These are phyloP conservation scores for Phasianus colchicus DNA, from an alignment of 2,113 vertebrate genomes.

Conservation along the genomic window DNA sequence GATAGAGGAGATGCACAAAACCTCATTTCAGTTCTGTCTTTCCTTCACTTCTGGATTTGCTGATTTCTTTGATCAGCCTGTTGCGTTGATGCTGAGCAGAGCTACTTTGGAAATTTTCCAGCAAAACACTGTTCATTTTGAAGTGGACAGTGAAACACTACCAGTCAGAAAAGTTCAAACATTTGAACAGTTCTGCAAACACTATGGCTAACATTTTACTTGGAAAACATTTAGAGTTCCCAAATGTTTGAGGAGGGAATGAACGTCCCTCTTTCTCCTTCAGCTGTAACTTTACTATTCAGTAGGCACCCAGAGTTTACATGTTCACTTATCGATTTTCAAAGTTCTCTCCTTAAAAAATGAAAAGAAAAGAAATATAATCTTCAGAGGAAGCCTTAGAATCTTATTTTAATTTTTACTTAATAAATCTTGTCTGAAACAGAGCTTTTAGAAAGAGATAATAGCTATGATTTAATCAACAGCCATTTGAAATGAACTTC, in stretches of 20 bases:
- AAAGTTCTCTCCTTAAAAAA: background rate
- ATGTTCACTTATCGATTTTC: background rate
- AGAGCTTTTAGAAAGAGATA: slow-evolving; percentile 12
- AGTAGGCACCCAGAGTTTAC: background rate
- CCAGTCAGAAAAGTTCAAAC: background rate
- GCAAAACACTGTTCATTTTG: background rate
- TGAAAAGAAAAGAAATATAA: background rate
- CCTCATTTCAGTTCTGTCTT: background rate
- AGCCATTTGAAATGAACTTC: background rate
- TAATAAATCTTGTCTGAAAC: background rate
- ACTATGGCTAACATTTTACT: background rate
- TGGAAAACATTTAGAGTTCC: background rate
- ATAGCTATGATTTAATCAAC: slow-evolving; percentile 21
- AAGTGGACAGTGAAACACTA: background rate
- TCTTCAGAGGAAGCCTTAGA: slow-evolving; percentile 14
- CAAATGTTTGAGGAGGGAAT: background rate
- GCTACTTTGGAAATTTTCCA: background rate
- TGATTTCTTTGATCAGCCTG: background rate
- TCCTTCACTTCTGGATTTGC: background rate
- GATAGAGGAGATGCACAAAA: background rate
- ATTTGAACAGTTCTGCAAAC: background rate
- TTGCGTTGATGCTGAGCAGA: background rate
- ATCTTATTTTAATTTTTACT: slow-evolving; percentile 16
- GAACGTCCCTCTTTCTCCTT: background rate
- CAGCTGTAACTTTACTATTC: background rate